Evolutionary conservation across 2,797 vertebrate genomes (phyloP).

Genomic region (Sternotherus odoratus): DNA sequence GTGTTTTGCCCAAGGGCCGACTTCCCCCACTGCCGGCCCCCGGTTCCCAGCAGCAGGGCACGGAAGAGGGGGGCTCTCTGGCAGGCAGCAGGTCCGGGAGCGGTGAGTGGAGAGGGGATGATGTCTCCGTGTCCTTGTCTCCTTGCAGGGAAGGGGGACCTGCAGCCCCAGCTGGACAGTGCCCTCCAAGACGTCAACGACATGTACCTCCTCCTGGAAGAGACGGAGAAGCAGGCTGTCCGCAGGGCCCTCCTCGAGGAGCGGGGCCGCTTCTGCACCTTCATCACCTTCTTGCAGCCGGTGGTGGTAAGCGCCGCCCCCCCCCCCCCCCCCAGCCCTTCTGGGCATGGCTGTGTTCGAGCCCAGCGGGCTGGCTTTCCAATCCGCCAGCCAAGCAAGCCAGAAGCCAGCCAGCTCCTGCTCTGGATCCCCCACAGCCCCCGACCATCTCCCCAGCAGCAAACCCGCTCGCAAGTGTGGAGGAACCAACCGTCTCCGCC

Average conservation of each 20-base stretch:
- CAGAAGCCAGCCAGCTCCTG: not conserved
- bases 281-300: conserved; percentile 93
- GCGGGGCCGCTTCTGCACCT: conserved; percentile 93
- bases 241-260: conserved; percentile 95
- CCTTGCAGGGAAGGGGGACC: conserved; percentile 90
- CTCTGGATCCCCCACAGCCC: not conserved
- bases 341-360: not conserved
- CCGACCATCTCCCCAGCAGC: not conserved
- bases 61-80: not conserved
- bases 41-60: not conserved
- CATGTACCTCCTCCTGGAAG: conserved; percentile 96
- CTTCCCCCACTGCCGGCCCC: not conserved
- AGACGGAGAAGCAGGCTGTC: conserved; percentile 97
- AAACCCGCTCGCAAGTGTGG: not conserved
- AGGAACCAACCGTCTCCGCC: not conserved
- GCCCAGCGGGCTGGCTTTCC: not conserved
- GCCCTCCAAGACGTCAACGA: conserved; percentile 97
- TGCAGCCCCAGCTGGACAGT: conserved; percentile 95
- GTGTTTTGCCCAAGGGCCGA: no score
- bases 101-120: fast-evolving
- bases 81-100: no score
- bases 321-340: not conserved
- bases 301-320: conserved; percentile 97
- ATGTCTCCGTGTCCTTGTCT: not conserved
- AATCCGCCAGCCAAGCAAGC: not conserved